Conservation (phyloP, 1,140 invertebrate species). For the Caenorhabditis latens region DNA sequence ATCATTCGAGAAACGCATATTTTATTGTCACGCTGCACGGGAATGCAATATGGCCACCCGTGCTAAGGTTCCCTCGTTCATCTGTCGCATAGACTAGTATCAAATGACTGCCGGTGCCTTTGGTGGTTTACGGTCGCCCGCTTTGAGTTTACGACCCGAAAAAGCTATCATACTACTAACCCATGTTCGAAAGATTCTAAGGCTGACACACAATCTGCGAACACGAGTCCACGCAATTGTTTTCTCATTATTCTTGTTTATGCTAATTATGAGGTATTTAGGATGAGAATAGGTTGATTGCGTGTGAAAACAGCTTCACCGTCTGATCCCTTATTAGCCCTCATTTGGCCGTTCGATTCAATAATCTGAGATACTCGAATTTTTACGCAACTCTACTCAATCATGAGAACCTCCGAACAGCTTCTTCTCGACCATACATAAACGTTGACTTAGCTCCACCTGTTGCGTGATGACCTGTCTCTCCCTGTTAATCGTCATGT, state of each 20-base stretch:
- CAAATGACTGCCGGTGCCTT: constrained; percentile 16
- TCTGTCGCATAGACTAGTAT: constrained; percentile 33
- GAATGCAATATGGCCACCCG: constrained; percentile 33
- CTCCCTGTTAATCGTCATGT: constrained; percentile 36
- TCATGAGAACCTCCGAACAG: neutral
- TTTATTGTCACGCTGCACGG: constrained; percentile 35
- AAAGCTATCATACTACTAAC: neutral
- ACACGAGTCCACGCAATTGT: neutral
- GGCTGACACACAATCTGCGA: neutral
- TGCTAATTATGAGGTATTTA: constrained; percentile 20
- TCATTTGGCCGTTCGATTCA: neutral
- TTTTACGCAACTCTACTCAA: constrained; percentile 2
- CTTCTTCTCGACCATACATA: neutral
- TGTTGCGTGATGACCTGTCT: constrained; percentile 3
- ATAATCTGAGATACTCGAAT: constrained; percentile 11
- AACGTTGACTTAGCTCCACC: neutral
- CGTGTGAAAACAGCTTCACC: constrained; percentile 2
- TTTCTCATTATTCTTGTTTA: constrained; percentile 32
- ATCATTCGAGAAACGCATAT: neutral
- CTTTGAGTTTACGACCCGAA: neutral
- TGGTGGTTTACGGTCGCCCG: neutral
- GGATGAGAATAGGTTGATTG: neutral
- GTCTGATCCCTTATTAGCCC: constrained; percentile 11
- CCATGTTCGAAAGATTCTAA: neutral
- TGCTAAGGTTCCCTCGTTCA: neutral